These are phyloP conservation scores for Coregonus suidteri DNA, from an alignment of 2,797 vertebrate species.

Conservation along the genomic window DNA sequence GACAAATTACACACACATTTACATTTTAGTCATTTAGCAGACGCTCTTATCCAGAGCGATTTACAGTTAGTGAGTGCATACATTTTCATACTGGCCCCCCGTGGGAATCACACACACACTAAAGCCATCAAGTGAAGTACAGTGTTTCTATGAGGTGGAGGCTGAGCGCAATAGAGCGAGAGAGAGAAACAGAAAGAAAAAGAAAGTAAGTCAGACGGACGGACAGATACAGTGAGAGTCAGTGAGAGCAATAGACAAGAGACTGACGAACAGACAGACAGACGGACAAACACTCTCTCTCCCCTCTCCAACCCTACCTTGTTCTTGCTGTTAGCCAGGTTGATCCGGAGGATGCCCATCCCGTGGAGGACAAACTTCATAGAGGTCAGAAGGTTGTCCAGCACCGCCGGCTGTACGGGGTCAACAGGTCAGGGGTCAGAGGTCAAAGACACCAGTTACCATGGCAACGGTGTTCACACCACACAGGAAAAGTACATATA, in stretches of 20 bases:
- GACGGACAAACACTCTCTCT: background rate
- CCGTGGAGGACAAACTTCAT: constrained; percentile 83
- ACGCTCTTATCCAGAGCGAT: too few relatives aligned
- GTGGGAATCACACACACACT: background rate
- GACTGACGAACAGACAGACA: too few relatives aligned
- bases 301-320: constrained; percentile 58
- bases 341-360: constrained; percentile 78
- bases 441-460: background rate
- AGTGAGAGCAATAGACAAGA: too few relatives aligned
- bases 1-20: background rate
- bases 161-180: background rate
- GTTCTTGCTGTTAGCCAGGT: constrained; percentile 76
- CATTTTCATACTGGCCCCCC: too few relatives aligned
- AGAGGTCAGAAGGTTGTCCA: constrained; percentile 81
- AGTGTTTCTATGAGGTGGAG: too few relatives aligned
- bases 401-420: constrained; percentile 70
- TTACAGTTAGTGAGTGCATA: too few relatives aligned
- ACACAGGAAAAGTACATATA: too few relatives aligned
- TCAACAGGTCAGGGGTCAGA: constrained; percentile 29
- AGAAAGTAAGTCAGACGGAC: too few relatives aligned
- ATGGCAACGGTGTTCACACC: background rate
- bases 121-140: too few relatives aligned
- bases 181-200: too few relatives aligned
- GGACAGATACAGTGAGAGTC: too few relatives aligned
- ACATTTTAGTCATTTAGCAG: too few relatives aligned